Evolutionary conservation across 2,888 invertebrate genomes (phyloP).

Genomic region (Labia minor): DNA sequence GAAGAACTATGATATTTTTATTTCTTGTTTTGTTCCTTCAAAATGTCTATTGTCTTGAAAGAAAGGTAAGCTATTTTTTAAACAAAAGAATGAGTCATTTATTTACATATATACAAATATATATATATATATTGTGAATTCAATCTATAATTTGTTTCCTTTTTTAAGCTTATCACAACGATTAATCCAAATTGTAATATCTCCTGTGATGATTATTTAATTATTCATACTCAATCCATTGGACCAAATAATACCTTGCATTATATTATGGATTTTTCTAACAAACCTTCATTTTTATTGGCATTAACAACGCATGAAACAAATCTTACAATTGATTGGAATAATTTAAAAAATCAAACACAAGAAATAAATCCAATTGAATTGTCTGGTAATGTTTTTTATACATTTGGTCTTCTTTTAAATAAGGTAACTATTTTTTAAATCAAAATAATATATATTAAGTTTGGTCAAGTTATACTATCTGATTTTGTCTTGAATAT

Average conservation of each 20-base stretch:
- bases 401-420: slow-evolving; percentile 49
- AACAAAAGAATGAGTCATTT: too few species aligned
- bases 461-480: too few species aligned
- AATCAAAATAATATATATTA: too few species aligned
- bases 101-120: too few species aligned
- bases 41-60: background rate
- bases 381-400: slow-evolving; percentile 40
- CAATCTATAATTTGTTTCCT: background rate
- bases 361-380: slow-evolving; percentile 33
- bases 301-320: slow-evolving; percentile 41
- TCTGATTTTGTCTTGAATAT: too few species aligned
- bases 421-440: slow-evolving; percentile 46
- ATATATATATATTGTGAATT: too few species aligned
- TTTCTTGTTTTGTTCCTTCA: background rate
- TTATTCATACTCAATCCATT: slow-evolving; percentile 45
- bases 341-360: slow-evolving; percentile 29
- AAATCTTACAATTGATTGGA: slow-evolving; percentile 43
- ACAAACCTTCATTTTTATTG: slow-evolving; percentile 47
- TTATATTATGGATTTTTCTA: slow-evolving; percentile 56
- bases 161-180: slow-evolving; percentile 31
- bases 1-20: background rate
- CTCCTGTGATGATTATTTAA: slow-evolving; percentile 33
- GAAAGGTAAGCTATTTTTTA: background rate
- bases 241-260: slow-evolving; percentile 50
- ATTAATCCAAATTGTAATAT: slow-evolving; percentile 33